Evolutionary conservation across 1,140 invertebrate genomes (phyloP).

Genomic region (Euborellia annulipes): DNA sequence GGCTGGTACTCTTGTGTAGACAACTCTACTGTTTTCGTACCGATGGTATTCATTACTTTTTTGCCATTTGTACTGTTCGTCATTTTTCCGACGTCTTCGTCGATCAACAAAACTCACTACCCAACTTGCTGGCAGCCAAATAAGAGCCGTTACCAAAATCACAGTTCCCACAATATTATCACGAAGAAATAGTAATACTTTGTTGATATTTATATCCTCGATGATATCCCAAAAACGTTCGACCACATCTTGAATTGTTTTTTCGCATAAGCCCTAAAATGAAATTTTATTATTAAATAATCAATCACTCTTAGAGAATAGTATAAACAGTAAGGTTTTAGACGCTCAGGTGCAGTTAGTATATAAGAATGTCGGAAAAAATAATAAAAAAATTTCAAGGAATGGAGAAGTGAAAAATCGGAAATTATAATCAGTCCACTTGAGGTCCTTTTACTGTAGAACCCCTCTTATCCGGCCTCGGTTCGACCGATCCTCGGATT

Average conservation of each 20-base stretch:
- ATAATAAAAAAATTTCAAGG: too few species aligned
- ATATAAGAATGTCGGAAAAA: too few species aligned
- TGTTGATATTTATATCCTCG: conserved; percentile 89
- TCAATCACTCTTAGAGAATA: too few species aligned
- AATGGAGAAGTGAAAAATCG: too few species aligned
- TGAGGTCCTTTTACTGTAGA: too few species aligned
- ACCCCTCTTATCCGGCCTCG: too few species aligned
- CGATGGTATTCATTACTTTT: conserved; percentile 41
- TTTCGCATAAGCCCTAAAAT: conserved; percentile 74
- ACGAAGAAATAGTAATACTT: conserved; percentile 67
- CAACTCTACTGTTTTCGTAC: conserved; percentile 37
- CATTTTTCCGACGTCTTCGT: conserved; percentile 37
- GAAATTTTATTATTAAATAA: too few species aligned
- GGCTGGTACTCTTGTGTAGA: conserved; percentile 27
- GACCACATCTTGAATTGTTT: conserved; percentile 87
- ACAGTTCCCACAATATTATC: conserved; percentile 85
- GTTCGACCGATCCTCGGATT: too few species aligned
- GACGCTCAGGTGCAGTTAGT: too few species aligned
- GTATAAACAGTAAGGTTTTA: too few species aligned
- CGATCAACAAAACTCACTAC: conserved; percentile 66
- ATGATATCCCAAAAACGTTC: conserved; percentile 94
- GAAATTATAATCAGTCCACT: too few species aligned
- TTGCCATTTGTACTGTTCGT: conserved; percentile 39
- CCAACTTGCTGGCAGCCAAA: conserved; percentile 83
- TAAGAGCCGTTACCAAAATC: conserved; percentile 68